Conservation (phyloP, 2,888 invertebrate species). For the Calameuta pallipes region DNA sequence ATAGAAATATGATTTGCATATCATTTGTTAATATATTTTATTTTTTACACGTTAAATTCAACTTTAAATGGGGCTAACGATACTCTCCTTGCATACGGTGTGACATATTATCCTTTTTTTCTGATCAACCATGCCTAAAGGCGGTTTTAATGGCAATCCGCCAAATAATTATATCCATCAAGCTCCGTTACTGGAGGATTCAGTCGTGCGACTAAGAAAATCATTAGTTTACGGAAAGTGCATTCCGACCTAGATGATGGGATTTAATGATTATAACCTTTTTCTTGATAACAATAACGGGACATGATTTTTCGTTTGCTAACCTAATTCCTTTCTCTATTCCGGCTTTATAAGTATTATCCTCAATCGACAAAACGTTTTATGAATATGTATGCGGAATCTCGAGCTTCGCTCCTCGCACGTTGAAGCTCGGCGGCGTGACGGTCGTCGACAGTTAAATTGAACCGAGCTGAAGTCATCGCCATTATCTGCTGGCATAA, state of each 20-base stretch:
- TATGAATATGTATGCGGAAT: not conserved
- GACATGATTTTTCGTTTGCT: not conserved
- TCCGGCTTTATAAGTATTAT: not conserved
- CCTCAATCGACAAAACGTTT: not conserved
- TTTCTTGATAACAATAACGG: not conserved
- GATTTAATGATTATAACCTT: not conserved
- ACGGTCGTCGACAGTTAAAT: not conserved
- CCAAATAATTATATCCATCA: not conserved
- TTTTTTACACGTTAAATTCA: not conserved
- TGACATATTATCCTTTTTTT: not conserved
- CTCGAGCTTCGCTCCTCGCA: not conserved
- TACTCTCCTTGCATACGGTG: not conserved
- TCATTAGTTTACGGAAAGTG: slow-evolving; percentile 27
- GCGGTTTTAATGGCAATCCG: not conserved
- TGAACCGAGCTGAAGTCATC: not conserved
- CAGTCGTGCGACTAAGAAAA: not conserved
- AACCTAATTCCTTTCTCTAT: not conserved
- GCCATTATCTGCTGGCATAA: not conserved
- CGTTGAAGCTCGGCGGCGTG: not conserved
- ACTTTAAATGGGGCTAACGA: not conserved
- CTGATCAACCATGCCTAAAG: not conserved
- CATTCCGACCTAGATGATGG: not conserved
- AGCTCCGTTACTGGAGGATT: not conserved
- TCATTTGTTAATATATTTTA: not conserved
- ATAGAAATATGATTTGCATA: not conserved